These are phyloP conservation scores for Prolemur simus DNA, from an alignment of 2,113 vertebrate species.

Conservation along the genomic window DNA sequence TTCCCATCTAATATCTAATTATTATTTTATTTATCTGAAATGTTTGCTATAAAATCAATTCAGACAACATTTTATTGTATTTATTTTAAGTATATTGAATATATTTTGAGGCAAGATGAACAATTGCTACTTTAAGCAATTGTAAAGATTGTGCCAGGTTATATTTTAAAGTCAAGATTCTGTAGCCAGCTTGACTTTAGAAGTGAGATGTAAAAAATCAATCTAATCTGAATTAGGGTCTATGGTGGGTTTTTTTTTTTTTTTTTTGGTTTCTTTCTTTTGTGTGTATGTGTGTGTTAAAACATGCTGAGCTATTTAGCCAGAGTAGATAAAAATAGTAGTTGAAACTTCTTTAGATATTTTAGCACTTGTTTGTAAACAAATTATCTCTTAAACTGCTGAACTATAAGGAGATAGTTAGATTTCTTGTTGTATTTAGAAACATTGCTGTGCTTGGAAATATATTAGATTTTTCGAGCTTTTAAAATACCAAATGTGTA, in stretches of 20 bases:
- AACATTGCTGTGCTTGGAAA: not conserved
- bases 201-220: not conserved
- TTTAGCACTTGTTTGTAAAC: not conserved
- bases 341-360: not conserved
- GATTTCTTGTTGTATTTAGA: not conserved
- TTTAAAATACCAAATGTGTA: constrained; percentile 21
- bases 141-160: not conserved
- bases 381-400: constrained; percentile 15
- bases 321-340: constrained; percentile 8
- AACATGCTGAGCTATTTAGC: constrained; percentile 10
- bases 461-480: not conserved
- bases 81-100: not conserved
- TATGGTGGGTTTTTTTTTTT: not conserved
- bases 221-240: not conserved
- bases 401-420: not conserved
- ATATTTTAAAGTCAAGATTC: constrained; percentile 32
- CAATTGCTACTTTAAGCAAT: not conserved
- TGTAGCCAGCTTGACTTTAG: not conserved
- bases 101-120: not conserved
- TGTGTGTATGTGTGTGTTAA: not conserved
- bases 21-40: not conserved
- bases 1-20: not conserved
- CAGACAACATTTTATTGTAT: not conserved
- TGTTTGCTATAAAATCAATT: not conserved
- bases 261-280: not conserved